Evolutionary conservation across 2,888 invertebrate genomes (phyloP).

Genomic region (Drymonia ruficornis): DNA sequence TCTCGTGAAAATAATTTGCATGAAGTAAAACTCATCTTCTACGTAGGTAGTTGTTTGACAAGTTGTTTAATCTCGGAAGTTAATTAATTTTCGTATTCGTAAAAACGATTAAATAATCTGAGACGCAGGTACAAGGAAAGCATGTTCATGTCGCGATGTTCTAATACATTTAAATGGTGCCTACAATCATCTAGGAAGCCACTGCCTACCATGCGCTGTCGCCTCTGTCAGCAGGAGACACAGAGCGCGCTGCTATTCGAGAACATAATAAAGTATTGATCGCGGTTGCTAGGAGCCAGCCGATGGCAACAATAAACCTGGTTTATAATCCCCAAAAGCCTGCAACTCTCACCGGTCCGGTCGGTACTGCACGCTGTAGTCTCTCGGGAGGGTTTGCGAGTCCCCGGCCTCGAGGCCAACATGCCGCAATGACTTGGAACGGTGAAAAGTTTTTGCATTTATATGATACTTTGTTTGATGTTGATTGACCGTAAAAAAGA

Average conservation of each 20-base stretch:
- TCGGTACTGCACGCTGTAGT: constrained; percentile 31
- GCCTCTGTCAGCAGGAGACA: constrained; percentile 14
- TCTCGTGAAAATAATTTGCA: no score
- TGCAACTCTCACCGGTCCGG: constrained; percentile 50
- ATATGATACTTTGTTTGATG: constrained; percentile 13
- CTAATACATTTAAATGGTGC: background rate
- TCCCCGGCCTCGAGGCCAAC: constrained; percentile 25
- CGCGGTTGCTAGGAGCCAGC: constrained; percentile 61
- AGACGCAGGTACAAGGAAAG: no score
- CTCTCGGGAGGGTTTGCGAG: constrained; percentile 34
- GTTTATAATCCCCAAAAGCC: constrained; percentile 65
- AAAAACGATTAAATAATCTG: no score
- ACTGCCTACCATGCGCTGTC: constrained; percentile 5
- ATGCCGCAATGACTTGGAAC: constrained; percentile 28
- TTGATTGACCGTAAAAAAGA: constrained; percentile 28
- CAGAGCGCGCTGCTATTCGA: constrained; percentile 32
- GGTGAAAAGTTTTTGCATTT: constrained; percentile 17
- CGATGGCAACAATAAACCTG: constrained; percentile 61
- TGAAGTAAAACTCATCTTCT: no score
- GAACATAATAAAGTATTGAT: constrained; percentile 56
- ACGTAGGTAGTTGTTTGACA: no score
- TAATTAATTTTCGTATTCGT: no score
- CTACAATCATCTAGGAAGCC: no score
- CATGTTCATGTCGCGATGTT: no score
- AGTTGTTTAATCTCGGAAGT: no score